phyloP scores from a whole-genome alignment of 2,888 invertebrate species.

The Scaptomyza polygonia region DNA sequence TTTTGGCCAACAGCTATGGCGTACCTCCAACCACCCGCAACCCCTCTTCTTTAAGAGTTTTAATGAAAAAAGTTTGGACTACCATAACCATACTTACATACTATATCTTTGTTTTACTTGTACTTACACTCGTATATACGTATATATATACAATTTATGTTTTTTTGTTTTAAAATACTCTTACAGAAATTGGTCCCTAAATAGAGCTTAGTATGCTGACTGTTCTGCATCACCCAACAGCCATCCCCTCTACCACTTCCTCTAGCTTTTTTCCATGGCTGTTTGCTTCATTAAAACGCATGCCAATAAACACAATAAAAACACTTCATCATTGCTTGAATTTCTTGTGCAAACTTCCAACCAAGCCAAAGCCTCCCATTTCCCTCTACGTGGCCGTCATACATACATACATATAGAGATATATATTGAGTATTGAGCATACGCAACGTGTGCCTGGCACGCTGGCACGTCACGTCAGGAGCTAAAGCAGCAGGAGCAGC shows the following conservation, averaged over 20 bases:
- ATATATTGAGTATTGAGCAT: slow-evolving; percentile 59
- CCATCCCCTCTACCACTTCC: no score
- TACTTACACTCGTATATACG: neutral
- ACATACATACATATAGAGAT: slow-evolving; percentile 13
- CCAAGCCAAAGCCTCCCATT: slow-evolving; percentile 18
- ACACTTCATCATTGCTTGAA: slow-evolving; percentile 76
- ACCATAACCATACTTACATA: slow-evolving; percentile 30
- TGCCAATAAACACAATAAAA: slow-evolving; percentile 67
- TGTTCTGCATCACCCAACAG: no score
- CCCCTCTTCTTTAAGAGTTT: slow-evolving; percentile 58
- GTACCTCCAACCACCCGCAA: neutral
- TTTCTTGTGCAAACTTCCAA: slow-evolving; percentile 70
- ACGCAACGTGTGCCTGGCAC: slow-evolving; percentile 62
- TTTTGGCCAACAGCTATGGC: slow-evolving; percentile 1
- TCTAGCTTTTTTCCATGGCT: slow-evolving; percentile 11
- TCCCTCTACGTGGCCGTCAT: slow-evolving; percentile 52
- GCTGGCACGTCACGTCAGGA: slow-evolving; percentile 30
- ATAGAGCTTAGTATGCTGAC: slow-evolving; percentile 47
- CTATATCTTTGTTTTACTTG: slow-evolving; percentile 1
- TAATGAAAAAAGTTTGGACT: slow-evolving; percentile 74
- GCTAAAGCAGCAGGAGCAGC: slow-evolving; percentile 6
- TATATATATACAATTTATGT: neutral
- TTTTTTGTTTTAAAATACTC: slow-evolving; percentile 11
- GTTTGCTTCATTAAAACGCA: slow-evolving; percentile 72
- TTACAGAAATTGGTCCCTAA: slow-evolving; percentile 56